These are phyloP conservation scores for Poecile atricapillus DNA, from an alignment of 2,113 vertebrate genomes.

Conservation along the genomic window DNA sequence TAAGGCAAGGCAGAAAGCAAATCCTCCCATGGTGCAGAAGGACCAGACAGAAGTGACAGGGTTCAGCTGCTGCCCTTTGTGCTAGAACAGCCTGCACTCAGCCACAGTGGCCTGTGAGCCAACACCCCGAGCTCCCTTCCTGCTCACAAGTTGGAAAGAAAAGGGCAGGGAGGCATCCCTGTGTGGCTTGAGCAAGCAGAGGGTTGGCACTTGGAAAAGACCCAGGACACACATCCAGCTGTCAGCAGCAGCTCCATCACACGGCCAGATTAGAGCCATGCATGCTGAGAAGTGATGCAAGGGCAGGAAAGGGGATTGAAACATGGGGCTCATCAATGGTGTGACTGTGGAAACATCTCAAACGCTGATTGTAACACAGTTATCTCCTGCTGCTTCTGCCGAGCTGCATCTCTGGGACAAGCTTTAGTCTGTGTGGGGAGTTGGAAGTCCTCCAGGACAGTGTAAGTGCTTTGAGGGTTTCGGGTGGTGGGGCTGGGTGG, in stretches of 20 bases:
- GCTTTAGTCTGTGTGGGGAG: not conserved
- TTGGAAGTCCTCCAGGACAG: not conserved
- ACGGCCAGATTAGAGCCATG: not conserved
- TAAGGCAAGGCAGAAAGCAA: not conserved
- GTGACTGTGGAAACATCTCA: fast-evolving
- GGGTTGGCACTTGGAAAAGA: not conserved
- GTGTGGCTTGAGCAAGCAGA: not conserved
- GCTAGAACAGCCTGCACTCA: not conserved
- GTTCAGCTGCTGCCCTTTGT: not conserved
- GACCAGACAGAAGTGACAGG: not conserved
- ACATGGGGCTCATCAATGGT: not conserved
- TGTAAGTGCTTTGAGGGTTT: not conserved
- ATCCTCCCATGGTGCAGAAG: not conserved
- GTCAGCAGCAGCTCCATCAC: not conserved
- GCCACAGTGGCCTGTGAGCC: not conserved
- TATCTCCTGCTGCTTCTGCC: not conserved
- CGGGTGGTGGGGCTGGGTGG: not conserved
- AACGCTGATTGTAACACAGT: fast-evolving
- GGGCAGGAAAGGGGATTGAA: not conserved
- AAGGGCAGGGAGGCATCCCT: not conserved
- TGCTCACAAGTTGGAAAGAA: not conserved
- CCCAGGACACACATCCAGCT: not conserved
- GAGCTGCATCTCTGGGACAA: not conserved
- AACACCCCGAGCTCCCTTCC: not conserved
- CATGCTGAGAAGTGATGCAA: not conserved